Evolutionary conservation across 1,140 invertebrate species (phyloP).

Genomic region (Hylaeus anthracinus): DNA sequence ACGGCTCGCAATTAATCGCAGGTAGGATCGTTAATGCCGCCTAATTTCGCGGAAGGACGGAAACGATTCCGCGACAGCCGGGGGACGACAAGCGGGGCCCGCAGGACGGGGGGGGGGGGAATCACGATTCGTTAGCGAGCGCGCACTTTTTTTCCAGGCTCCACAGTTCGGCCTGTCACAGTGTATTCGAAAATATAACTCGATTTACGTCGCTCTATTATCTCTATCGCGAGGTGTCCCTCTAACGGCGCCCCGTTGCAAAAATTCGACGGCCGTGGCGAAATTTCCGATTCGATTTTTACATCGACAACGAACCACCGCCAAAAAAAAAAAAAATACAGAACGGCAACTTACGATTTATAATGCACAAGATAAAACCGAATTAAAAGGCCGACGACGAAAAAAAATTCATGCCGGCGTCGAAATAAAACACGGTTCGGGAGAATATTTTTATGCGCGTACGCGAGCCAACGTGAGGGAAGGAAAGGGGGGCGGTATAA

Average conservation of each 20-base stretch:
- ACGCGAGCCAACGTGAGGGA: too few relatives aligned
- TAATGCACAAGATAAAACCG: constrained; percentile 47
- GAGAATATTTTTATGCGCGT: neutral
- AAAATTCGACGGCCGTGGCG: constrained; percentile 31
- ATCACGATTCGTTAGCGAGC: constrained; percentile 70
- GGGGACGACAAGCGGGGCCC: neutral
- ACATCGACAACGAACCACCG: constrained; percentile 36
- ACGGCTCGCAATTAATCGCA: constrained; percentile 71
- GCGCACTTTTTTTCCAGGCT: constrained; percentile 45
- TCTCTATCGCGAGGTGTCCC: constrained; percentile 41
- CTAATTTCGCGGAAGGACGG: constrained; percentile 71
- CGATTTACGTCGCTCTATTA: constrained; percentile 50
- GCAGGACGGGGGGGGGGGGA: constrained; percentile 25
- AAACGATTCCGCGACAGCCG: constrained; percentile 45
- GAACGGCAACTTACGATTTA: constrained; percentile 47
- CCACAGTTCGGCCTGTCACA: constrained; percentile 31
- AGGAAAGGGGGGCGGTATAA: too few relatives aligned
- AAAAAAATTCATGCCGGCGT: constrained; percentile 29
- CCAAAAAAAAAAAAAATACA: constrained; percentile 1
- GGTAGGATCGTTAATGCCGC: constrained; percentile 71
- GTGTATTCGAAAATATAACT: constrained; percentile 49
- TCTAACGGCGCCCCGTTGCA: constrained; percentile 8
- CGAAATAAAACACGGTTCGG: constrained; percentile 25
- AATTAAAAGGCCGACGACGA: constrained; percentile 35
- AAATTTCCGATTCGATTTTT: constrained; percentile 48